phyloP scores from a whole-genome alignment of 1,140 invertebrate species.

The Caenorhabditis remanei region DNA sequence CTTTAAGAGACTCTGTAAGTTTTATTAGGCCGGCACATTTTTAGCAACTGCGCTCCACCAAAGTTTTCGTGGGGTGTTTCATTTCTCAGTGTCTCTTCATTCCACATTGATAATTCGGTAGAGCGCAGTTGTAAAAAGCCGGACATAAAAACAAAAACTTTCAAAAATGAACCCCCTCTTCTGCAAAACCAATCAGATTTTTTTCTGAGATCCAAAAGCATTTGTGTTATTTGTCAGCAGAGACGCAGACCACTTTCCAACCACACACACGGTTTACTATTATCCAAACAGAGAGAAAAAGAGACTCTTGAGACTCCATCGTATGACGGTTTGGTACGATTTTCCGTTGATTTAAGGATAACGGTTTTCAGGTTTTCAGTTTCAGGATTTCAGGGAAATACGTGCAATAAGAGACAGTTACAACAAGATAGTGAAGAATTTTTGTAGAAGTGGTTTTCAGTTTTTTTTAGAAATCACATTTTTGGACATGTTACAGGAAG shows the following conservation, averaged over 20 bases:
- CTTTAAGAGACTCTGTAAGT: too few relatives aligned
- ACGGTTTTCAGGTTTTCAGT: too few relatives aligned
- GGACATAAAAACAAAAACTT: too few relatives aligned
- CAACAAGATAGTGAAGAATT: not conserved
- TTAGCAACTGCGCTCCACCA: too few relatives aligned
- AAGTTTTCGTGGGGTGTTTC: too few relatives aligned
- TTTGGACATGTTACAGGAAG: conserved; percentile 13
- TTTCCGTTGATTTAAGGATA: not conserved
- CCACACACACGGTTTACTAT: conserved; percentile 19
- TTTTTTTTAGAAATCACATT: not conserved
- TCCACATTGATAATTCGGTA: too few relatives aligned
- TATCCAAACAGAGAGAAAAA: conserved; percentile 22
- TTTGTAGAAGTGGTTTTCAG: not conserved
- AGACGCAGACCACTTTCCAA: not conserved
- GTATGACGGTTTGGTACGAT: not conserved
- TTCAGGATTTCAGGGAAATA: too few relatives aligned
- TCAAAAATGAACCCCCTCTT: too few relatives aligned
- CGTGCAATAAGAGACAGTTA: too few relatives aligned
- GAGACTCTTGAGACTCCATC: not conserved
- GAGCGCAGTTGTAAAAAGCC: too few relatives aligned
- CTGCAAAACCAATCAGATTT: not conserved
- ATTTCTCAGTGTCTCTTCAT: too few relatives aligned
- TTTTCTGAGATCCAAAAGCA: not conserved
- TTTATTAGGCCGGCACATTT: too few relatives aligned
- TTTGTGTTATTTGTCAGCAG: not conserved